Conservation (phyloP, 2,888 invertebrate genomes). For the Miltochrista miniata region DNA sequence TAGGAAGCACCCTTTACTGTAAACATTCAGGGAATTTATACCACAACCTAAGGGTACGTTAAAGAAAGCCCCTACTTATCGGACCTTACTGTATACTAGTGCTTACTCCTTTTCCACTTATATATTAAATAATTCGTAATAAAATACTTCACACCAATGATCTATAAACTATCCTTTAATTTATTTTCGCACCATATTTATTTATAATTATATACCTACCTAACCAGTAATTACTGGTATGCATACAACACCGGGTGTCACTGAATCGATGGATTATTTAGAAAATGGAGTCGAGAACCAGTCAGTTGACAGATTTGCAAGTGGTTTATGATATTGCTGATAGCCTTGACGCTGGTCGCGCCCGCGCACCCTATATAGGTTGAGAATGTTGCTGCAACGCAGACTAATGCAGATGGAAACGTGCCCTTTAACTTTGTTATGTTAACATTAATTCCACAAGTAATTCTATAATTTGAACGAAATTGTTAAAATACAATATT, state of each 20-base stretch:
- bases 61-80: no score
- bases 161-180: no score
- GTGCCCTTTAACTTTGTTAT: slow-evolving; percentile 1
- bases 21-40: no score
- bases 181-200: neutral
- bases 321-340: slow-evolving; percentile 31
- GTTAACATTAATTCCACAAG: no score
- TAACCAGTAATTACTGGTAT: slow-evolving; percentile 1
- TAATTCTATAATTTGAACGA: no score
- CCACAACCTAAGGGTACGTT: no score
- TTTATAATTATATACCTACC: no score
- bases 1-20: no score
- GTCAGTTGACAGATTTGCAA: slow-evolving; percentile 24
- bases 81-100: no score
- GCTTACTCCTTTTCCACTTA: no score
- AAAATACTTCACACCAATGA: no score
- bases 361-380: slow-evolving; percentile 23
- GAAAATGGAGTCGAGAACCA: slow-evolving; percentile 14
- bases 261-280: slow-evolving; percentile 13
- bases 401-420: slow-evolving; percentile 2
- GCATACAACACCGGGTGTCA: slow-evolving; percentile 16
- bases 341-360: slow-evolving; percentile 39
- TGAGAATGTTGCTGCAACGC: slow-evolving; percentile 26
- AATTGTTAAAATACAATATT: no score
- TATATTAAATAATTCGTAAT: neutral